Evolutionary conservation across 2,888 invertebrate genomes (phyloP).

Genomic region (Leptarthrus brevirostris): DNA sequence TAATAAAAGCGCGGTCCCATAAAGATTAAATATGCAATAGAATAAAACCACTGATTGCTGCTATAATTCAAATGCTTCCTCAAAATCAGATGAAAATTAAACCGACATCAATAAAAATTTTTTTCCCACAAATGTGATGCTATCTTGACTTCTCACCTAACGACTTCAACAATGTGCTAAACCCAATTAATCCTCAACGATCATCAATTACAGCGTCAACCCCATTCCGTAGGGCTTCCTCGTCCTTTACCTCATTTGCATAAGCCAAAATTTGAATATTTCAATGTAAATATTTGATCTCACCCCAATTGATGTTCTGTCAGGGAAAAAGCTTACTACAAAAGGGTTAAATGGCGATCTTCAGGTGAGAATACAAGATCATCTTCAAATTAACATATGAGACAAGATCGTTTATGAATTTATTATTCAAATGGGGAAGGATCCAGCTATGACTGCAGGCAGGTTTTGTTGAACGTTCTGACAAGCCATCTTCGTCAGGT

Average conservation of each 20-base stretch:
- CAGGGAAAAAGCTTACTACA: slow-evolving; percentile 1
- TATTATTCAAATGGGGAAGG: slow-evolving; percentile 47
- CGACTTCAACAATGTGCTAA: slow-evolving; percentile 31
- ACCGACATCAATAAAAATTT: not conserved
- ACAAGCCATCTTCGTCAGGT: slow-evolving; percentile 21
- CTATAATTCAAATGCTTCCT: not conserved
- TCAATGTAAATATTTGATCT: slow-evolving; percentile 45
- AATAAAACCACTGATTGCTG: slow-evolving; percentile 29
- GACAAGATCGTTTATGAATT: slow-evolving; percentile 49
- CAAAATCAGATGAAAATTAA: not conserved
- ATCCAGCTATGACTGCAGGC: slow-evolving; percentile 12
- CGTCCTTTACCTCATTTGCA: slow-evolving; percentile 18
- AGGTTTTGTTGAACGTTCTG: slow-evolving; percentile 8
- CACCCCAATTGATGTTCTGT: slow-evolving; percentile 30
- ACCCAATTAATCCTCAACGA: slow-evolving; percentile 40
- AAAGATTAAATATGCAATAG: no score
- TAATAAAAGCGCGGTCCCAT: no score
- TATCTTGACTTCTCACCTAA: slow-evolving; percentile 42
- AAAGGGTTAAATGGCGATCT: slow-evolving; percentile 43
- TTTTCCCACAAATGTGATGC: slow-evolving; percentile 17
- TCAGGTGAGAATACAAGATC: slow-evolving; percentile 46
- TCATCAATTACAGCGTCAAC: slow-evolving; percentile 41
- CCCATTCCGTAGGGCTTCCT: slow-evolving; percentile 10
- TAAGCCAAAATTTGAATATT: slow-evolving; percentile 45
- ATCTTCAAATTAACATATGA: slow-evolving; percentile 44